phyloP scores from a whole-genome alignment of 2,888 invertebrate genomes.

The Myathropa florea region DNA sequence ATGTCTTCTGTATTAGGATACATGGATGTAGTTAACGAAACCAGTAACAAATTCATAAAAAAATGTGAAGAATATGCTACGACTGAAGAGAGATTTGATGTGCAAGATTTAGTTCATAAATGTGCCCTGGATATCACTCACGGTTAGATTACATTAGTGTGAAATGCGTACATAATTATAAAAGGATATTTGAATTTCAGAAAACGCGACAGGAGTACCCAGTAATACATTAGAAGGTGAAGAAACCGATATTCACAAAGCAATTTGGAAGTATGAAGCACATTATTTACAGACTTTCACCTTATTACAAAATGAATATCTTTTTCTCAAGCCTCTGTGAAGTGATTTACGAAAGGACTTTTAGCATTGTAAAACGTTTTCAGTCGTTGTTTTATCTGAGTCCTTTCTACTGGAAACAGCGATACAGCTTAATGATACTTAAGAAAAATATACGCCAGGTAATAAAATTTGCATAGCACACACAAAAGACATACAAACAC shows the following conservation, averaged over 20 bases:
- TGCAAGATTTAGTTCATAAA: conserved; percentile 81
- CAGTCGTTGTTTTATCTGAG: conserved; percentile 77
- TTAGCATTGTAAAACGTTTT: conserved; percentile 72
- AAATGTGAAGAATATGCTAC: conserved; percentile 71
- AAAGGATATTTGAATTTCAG: conserved; percentile 72
- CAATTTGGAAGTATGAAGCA: conserved; percentile 72
- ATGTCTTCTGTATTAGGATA: conserved; percentile 75
- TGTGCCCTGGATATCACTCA: conserved; percentile 81
- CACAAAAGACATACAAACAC: background rate
- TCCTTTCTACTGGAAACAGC: conserved; percentile 81
- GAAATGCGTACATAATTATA: conserved; percentile 71
- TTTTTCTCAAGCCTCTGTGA: conserved; percentile 66
- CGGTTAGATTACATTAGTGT: conserved; percentile 68
- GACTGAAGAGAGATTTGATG: conserved; percentile 78
- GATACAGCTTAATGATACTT: background rate
- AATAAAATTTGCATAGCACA: background rate
- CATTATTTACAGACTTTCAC: background rate
- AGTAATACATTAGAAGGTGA: conserved; percentile 74
- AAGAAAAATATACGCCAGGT: conserved; percentile 35
- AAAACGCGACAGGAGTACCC: conserved; percentile 75
- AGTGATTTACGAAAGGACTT: conserved; percentile 68
- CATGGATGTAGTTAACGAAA: conserved; percentile 80
- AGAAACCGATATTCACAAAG: conserved; percentile 74
- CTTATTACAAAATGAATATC: background rate
- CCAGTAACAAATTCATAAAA: conserved; percentile 81